A percentile compares a stretch with the other conserved stretches of the same genome.
phyloP scores from a whole-genome alignment of 2,888 invertebrate species.

The Miltochrista miniata region DNA sequence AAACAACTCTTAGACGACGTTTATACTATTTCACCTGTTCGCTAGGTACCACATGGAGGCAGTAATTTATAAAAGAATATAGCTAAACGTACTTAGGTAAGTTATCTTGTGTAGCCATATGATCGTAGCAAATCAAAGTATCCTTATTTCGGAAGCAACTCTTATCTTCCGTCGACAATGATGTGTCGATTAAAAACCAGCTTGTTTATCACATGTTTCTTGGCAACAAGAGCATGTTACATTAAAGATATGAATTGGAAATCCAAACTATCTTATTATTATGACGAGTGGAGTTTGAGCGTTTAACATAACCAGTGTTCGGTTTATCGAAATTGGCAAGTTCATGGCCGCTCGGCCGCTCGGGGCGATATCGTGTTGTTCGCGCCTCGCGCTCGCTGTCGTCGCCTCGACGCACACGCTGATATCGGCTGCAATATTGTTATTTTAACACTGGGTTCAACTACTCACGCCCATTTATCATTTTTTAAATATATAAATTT shows the following conservation, averaged over 20 bases:
- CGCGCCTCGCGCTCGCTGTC: background rate
- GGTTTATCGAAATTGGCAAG: constrained; percentile 29
- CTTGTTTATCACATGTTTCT: background rate
- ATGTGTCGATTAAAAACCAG: too few species aligned
- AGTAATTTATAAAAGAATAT: too few species aligned
- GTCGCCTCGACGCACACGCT: background rate
- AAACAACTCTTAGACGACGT: too few species aligned
- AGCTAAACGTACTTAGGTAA: too few species aligned
- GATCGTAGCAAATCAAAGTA: background rate
- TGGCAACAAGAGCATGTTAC: constrained; percentile 20
- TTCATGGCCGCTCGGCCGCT: constrained; percentile 33
- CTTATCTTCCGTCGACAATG: too few species aligned
- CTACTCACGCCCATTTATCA: too few species aligned
- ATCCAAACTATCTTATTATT: constrained; percentile 8
- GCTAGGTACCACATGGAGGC: too few species aligned
- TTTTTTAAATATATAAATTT: too few species aligned
- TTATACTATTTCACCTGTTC: too few species aligned
- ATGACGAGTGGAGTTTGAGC: constrained; percentile 11
- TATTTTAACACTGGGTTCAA: background rate
- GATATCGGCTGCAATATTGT: background rate
- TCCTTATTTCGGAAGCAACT: background rate
- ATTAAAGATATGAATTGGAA: constrained; percentile 10
- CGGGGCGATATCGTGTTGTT: constrained; percentile 1
- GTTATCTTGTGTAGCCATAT: too few species aligned
- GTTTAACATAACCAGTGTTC: constrained; percentile 18